Conservation (phyloP, 1,140 invertebrate species). For the Brachionus rubens region DNA sequence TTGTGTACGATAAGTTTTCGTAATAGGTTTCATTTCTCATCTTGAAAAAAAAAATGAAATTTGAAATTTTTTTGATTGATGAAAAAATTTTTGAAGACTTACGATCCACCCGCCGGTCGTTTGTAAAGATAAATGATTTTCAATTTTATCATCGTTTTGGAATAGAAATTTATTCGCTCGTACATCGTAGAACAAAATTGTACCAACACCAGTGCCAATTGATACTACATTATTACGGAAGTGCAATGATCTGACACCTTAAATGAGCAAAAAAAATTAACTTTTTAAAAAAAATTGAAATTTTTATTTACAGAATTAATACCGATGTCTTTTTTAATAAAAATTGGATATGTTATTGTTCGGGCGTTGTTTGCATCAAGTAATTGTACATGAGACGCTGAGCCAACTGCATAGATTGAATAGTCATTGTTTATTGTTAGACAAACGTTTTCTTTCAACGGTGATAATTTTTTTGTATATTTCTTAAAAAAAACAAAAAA, state of each 20-base stretch:
- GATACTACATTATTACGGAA: constrained; percentile 84
- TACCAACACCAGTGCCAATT: constrained; percentile 84
- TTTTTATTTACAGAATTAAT: constrained; percentile 11
- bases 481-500: constrained; percentile 65
- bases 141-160: constrained; percentile 53
- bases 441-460: constrained; percentile 86
- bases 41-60: constrained; percentile 49
- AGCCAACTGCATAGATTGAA: constrained; percentile 84
- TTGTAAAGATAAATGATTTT: constrained; percentile 73
- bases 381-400: constrained; percentile 82
- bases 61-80: neutral
- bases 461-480: constrained; percentile 77
- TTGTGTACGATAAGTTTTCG: constrained; percentile 60
- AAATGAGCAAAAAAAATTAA: constrained; percentile 46
- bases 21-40: constrained; percentile 55
- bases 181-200: constrained; percentile 88
- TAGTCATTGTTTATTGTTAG: constrained; percentile 74
- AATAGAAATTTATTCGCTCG: constrained; percentile 78
- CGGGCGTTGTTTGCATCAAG: constrained; percentile 82
- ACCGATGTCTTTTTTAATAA: constrained; percentile 54
- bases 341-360: constrained; percentile 66
- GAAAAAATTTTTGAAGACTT: constrained; percentile 51
- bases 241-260: constrained; percentile 77
- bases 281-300: too few relatives aligned
- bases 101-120: constrained; percentile 85